Evolutionary conservation across 2,888 invertebrate genomes (phyloP), one percentile per base, ranked within the genome.

Genomic region (Sinopyrophorus schimmeli): DNA sequence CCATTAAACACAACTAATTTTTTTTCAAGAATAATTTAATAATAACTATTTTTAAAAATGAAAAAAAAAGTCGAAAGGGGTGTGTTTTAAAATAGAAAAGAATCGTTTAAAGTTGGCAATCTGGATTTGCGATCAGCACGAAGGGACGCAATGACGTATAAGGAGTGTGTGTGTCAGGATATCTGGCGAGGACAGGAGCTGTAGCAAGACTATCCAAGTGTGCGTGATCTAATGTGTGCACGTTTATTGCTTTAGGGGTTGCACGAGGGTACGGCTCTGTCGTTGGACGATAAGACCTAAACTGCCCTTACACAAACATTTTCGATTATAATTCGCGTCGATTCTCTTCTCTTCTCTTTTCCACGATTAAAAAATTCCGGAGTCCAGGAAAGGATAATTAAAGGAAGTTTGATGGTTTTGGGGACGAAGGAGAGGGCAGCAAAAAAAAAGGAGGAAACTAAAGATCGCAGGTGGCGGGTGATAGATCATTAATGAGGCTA

Each of bases 401-500:
- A 28, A 14, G 26, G 17, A 26, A 26, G 28, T 10, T 18, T 18
- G n/a, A 17, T 26, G 15, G 34, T 41, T 47, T 26, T 30, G 18
- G 38, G 10, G 26, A 16, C 16, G 11, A 39, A 38, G 31, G 11
- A 21, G 43, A 49, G n/a, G n/a, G n/a, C n/a, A n/a, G n/a, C n/a
- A n/a, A n/a, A n/a, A n/a, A n/a, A n/a, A n/a, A n/a, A n/a, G n/a
- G n/a, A n/a, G 34, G 23, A 47, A 42, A 32, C 50, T 48, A 55
- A 59, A 70, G 67, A 70, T 69, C 71, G 70, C 71, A 70, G 70
- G 70, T 71, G 71, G 69, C 67, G 62, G 64, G 57, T 53, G 63
- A 57, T 57, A 53, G 53, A 63, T 65, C 68, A 70, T 72, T 74
- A 75, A 75, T 75, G 73, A 74, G 70, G 69, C 73, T 71, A 75